These are phyloP conservation scores for Odontomyia ornata DNA, from an alignment of 2,888 invertebrate species.

Conservation along the genomic window DNA sequence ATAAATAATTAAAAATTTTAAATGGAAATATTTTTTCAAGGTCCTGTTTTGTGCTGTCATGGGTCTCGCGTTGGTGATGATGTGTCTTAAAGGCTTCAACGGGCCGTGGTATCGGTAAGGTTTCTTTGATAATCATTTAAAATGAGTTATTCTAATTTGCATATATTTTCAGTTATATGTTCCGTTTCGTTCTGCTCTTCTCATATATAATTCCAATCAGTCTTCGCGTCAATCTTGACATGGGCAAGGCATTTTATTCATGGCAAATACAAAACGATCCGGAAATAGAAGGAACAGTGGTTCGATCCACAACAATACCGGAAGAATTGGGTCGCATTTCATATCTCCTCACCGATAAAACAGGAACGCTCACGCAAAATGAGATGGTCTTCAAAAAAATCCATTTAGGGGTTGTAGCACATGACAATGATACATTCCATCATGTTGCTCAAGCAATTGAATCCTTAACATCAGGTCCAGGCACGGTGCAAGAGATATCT, in stretches of 20 bases:
- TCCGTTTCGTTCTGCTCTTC: slow-evolving; percentile 95
- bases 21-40: slow-evolving; percentile 56
- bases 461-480: slow-evolving; percentile 54
- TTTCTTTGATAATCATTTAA: neutral
- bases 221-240: slow-evolving; percentile 96
- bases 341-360: slow-evolving; percentile 97
- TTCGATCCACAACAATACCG: slow-evolving; percentile 96
- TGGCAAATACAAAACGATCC: slow-evolving; percentile 96
- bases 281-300: slow-evolving; percentile 92
- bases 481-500: slow-evolving; percentile 56
- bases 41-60: slow-evolving; percentile 91
- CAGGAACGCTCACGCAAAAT: slow-evolving; percentile 97
- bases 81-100: slow-evolving; percentile 93
- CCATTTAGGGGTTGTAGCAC: slow-evolving; percentile 92
- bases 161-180: slow-evolving; percentile 76
- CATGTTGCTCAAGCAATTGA: slow-evolving; percentile 62
- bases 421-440: slow-evolving; percentile 73
- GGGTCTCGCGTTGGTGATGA: slow-evolving; percentile 90
- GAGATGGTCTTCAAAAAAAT: slow-evolving; percentile 98
- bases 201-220: slow-evolving; percentile 99
- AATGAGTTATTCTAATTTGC: neutral
- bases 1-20: too few relatives aligned
- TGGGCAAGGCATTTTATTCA: slow-evolving; percentile 98
- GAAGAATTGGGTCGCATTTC: slow-evolving; percentile 97
- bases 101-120: slow-evolving; percentile 86